A percentile compares a stretch with the other conserved stretches of the same genome.
Evolutionary conservation across 37 sponge, comb jelly and placozoan genomes (phyloP).

Genomic region (Haliclona indistincta): DNA sequence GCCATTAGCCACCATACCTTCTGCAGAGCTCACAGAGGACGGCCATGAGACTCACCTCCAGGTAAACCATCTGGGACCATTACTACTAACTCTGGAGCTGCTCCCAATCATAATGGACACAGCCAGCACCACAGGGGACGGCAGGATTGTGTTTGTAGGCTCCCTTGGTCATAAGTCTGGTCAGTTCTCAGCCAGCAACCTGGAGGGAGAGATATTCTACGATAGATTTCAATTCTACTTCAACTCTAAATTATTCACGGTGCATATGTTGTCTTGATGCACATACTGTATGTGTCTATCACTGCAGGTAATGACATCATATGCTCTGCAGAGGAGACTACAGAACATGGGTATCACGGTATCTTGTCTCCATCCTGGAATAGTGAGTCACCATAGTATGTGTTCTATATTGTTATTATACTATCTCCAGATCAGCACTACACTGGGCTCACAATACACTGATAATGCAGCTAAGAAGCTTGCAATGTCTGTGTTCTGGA

Average conservation of each 20-base stretch:
- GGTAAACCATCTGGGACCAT: conserved; percentile 48
- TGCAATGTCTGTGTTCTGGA: too few relatives aligned
- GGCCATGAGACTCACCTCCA: conserved; percentile 35
- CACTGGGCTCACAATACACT: too few relatives aligned
- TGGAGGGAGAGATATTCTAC: conserved; percentile 36
- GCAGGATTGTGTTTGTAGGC: conserved; percentile 59
- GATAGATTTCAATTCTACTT: conserved; percentile 17
- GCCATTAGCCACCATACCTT: too few relatives aligned
- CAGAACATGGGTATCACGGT: conserved; percentile 15
- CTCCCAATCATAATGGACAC: conserved; percentile 49
- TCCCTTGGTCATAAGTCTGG: conserved; percentile 23
- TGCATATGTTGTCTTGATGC: too few relatives aligned
- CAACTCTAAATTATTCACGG: conserved; percentile 44
- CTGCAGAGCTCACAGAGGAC: conserved; percentile 23
- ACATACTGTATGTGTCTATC: too few relatives aligned
- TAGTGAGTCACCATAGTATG: conserved; percentile 2
- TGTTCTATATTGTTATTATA: too few relatives aligned
- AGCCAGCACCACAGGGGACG: conserved; percentile 43
- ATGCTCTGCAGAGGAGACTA: conserved; percentile 26
- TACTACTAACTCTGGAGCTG: conserved; percentile 45
- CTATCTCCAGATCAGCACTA: too few relatives aligned
- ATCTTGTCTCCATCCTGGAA: conserved; percentile 35
- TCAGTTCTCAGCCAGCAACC: conserved; percentile 29
- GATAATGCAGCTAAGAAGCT: too few relatives aligned
- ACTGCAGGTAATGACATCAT: conserved; percentile 9